Conservation (phyloP, 2,113 vertebrate species). For the Ammodramus savannarum region DNA sequence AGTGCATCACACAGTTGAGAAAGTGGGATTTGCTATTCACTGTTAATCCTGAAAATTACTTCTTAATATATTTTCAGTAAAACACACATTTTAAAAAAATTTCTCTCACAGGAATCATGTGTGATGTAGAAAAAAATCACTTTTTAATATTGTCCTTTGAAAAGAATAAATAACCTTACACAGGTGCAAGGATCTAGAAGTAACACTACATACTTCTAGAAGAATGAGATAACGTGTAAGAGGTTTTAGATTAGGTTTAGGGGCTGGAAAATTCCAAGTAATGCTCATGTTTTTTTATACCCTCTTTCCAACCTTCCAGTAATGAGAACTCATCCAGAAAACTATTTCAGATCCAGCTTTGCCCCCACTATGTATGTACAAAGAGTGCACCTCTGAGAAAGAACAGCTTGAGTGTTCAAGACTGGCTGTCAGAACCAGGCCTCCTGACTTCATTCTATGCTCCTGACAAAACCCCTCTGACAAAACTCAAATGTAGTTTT, state of each 20-base stretch:
- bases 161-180: not conserved
- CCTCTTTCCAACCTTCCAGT: not conserved
- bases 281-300: not conserved
- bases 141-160: not conserved
- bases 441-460: not conserved
- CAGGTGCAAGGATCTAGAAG: not conserved
- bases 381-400: not conserved
- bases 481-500: not conserved
- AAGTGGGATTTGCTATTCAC: not conserved
- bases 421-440: not conserved
- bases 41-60: not conserved
- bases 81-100: not conserved
- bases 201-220: not conserved
- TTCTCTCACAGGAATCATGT: not conserved
- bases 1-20: not conserved
- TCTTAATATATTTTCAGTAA: not conserved
- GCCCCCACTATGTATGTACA: not conserved
- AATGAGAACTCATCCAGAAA: not conserved
- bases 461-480: not conserved
- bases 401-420: not conserved
- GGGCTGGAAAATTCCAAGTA: not conserved
- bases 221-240: not conserved
- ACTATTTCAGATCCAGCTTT: not conserved
- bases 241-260: not conserved
- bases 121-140: not conserved